phyloP scores from a whole-genome alignment of 2,113 vertebrate species.

The Accipiter cooperii region DNA sequence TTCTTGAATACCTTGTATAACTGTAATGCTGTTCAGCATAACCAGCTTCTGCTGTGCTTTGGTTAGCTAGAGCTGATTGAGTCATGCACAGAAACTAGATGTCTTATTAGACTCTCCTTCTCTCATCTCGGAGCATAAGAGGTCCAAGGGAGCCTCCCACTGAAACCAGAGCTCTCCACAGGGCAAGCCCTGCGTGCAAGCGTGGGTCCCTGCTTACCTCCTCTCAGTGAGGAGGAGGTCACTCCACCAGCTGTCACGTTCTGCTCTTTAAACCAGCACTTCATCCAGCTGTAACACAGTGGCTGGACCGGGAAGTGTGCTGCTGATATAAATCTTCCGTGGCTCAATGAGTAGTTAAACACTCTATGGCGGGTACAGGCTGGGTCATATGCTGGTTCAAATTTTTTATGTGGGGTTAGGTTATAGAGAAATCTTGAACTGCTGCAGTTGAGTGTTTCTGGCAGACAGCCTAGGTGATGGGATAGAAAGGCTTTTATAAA shows the following conservation, averaged over 20 bases:
- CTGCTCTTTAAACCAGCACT: not conserved
- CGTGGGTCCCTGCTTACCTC: not conserved
- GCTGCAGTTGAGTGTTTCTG: not conserved
- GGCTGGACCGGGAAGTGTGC: not conserved
- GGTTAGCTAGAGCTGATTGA: not conserved
- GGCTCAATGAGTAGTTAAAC: not conserved
- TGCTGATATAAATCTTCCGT: not conserved
- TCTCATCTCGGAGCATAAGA: not conserved
- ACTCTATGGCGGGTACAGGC: not conserved
- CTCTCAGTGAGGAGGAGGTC: not conserved
- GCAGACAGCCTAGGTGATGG: not conserved
- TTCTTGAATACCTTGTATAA: not conserved
- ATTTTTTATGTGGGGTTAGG: not conserved
- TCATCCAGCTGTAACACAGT: not conserved
- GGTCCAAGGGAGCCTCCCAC: not conserved
- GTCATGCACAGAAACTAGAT: not conserved
- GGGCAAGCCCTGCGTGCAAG: not conserved
- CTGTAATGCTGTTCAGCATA: not conserved
- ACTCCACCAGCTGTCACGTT: not conserved
- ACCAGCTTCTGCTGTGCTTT: not conserved
- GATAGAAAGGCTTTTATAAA: not conserved
- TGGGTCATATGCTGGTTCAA: not conserved
- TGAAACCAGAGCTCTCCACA: not conserved
- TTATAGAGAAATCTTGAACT: not conserved
- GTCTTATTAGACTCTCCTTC: not conserved